These are phyloP conservation scores for Oophaga pumilio DNA, from an alignment of 2,113 vertebrate genomes.

Conservation along the genomic window DNA sequence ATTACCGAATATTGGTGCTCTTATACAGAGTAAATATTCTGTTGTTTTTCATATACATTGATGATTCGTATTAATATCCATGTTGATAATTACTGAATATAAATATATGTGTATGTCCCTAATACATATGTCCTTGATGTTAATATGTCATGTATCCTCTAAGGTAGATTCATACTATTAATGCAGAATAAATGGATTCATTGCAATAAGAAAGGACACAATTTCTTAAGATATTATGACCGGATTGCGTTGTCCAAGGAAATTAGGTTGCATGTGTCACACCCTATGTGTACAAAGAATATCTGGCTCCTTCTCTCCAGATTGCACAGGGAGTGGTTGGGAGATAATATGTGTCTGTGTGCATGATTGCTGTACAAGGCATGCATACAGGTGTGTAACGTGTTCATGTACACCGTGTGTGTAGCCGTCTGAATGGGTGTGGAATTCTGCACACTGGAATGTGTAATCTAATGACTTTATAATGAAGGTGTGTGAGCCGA, in stretches of 20 bases:
- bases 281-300: constrained; percentile 45
- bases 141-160: background rate
- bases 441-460: background rate
- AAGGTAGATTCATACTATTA: background rate
- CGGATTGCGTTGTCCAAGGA: constrained; percentile 1
- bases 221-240: background rate
- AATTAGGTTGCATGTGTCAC: constrained; percentile 38
- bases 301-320: constrained; percentile 16
- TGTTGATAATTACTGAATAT: background rate
- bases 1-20: background rate
- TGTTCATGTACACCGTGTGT: background rate
- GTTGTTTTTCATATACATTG: background rate
- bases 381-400: constrained; percentile 22
- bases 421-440: background rate
- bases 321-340: constrained; percentile 55
- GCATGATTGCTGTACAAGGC: background rate
- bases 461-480: background rate
- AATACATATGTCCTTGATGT: background rate
- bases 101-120: background rate
- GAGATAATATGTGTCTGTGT: constrained; percentile 35
- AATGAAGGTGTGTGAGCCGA: background rate
- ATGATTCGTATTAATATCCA: background rate
- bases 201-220: background rate
- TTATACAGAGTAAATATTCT: background rate
- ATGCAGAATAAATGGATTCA: background rate